Percentiles rank a stretch among this genome's conserved stretches.
Conservation (phyloP, 2,797 vertebrate genomes). For the Sphaeramia orbicularis region DNA sequence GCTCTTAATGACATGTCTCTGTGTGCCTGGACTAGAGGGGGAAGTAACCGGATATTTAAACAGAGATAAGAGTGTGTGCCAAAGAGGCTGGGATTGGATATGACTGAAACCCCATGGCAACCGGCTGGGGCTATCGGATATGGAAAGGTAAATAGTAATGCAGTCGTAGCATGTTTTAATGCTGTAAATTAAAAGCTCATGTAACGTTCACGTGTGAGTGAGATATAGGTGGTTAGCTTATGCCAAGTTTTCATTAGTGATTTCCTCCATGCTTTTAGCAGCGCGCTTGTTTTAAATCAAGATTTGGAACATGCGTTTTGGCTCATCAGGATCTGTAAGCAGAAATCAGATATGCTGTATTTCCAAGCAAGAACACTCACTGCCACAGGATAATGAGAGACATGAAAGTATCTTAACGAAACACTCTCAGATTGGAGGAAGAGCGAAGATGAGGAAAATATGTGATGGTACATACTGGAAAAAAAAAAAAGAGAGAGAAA, state of each 20-base stretch:
- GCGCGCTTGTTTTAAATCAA: constrained; percentile 60
- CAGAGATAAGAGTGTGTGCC: constrained; percentile 87
- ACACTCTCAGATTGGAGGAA: constrained; percentile 12
- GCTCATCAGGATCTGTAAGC: constrained; percentile 58
- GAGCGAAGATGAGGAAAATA: constrained; percentile 17
- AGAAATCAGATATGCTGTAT: constrained; percentile 62
- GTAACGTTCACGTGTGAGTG: constrained; percentile 71
- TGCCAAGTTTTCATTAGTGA: constrained; percentile 76
- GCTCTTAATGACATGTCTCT: constrained; percentile 83
- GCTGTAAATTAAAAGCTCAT: constrained; percentile 81
- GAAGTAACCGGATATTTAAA: constrained; percentile 86
- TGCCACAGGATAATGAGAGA: constrained; percentile 15
- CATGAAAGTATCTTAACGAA: constrained; percentile 31
- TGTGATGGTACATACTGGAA: constrained; percentile 10
- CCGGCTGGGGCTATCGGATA: constrained; percentile 76
- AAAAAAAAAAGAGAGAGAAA: background rate
- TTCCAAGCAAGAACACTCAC: constrained; percentile 43
- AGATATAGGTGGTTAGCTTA: constrained; percentile 54
- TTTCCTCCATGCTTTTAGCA: constrained; percentile 66
- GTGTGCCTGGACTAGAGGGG: constrained; percentile 79
- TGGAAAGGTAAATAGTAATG: constrained; percentile 84
- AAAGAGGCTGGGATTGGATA: constrained; percentile 81
- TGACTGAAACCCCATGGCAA: constrained; percentile 79
- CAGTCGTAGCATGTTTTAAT: constrained; percentile 78
- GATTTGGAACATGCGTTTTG: constrained; percentile 61